phyloP scores from a whole-genome alignment of 1,140 invertebrate genomes.

The Hyposmocoma kahamanoa region DNA sequence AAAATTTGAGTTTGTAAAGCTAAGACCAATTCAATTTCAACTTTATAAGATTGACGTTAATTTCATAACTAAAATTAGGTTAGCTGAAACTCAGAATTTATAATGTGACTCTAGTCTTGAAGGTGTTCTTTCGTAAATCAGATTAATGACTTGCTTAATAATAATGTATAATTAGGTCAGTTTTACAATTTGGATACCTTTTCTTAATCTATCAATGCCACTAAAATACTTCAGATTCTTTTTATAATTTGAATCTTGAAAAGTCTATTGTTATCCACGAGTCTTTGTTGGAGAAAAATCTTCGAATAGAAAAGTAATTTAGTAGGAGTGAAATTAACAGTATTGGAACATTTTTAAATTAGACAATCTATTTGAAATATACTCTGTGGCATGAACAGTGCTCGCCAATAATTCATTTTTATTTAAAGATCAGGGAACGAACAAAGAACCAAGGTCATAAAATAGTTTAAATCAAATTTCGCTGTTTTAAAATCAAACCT shows the following conservation, averaged over 20 bases:
- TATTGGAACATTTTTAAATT: constrained; percentile 37
- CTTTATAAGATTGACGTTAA: background rate
- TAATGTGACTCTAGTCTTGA: background rate
- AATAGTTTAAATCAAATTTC: constrained; percentile 40
- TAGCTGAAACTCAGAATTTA: background rate
- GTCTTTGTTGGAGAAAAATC: constrained; percentile 11
- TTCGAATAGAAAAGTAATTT: constrained; percentile 17
- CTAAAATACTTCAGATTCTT: background rate
- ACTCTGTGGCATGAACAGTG: constrained; percentile 29
- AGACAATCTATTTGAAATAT: constrained; percentile 55
- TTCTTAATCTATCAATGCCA: background rate
- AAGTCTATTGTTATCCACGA: constrained; percentile 18
- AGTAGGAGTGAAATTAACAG: constrained; percentile 5
- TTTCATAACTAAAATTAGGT: background rate
- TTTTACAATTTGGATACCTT: background rate
- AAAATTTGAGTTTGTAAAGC: no score
- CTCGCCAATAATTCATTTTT: constrained; percentile 48
- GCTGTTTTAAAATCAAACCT: constrained; percentile 24
- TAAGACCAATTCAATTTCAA: no score
- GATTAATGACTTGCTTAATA: background rate
- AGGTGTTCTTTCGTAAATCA: background rate
- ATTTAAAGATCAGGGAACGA: constrained; percentile 47
- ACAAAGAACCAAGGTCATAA: constrained; percentile 33
- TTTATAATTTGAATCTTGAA: background rate
- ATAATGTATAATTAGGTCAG: background rate